phyloP scores from a whole-genome alignment of 2,797 vertebrate genomes.

The Silurus lanzhouensis region DNA sequence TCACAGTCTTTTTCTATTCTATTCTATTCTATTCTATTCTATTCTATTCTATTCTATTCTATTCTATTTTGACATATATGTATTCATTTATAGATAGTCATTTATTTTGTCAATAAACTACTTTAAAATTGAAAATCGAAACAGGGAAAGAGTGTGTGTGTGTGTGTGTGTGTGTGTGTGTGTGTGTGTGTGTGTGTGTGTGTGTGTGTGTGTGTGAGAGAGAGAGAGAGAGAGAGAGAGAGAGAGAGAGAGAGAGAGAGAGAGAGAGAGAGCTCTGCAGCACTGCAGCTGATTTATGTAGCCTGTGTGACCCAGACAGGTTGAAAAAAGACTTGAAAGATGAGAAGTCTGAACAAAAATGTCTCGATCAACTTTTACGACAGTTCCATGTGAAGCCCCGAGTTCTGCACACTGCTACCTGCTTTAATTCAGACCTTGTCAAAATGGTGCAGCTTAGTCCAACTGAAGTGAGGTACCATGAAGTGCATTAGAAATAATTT shows the following conservation, averaged over 20 bases:
- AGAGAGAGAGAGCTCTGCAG: neutral
- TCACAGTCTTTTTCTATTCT: too few relatives aligned
- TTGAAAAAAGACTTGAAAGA: conserved; percentile 13
- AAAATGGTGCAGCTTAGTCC: neutral
- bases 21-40: too few relatives aligned
- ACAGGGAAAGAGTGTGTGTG: too few relatives aligned
- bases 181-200: too few relatives aligned
- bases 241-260: neutral
- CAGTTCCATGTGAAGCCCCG: conserved; percentile 2
- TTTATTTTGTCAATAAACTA: too few relatives aligned
- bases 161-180: too few relatives aligned
- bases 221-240: too few relatives aligned
- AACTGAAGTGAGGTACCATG: neutral
- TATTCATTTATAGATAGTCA: too few relatives aligned
- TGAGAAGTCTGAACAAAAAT: conserved; percentile 23
- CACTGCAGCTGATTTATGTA: conserved; percentile 30
- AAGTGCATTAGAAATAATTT: neutral
- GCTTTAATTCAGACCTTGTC: conserved; percentile 16
- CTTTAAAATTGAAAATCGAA: too few relatives aligned
- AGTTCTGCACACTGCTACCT: neutral
- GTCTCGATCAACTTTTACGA: conserved; percentile 25
- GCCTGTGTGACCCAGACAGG: conserved; percentile 1
- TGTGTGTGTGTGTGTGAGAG: too few relatives aligned
- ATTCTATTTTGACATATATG: too few relatives aligned
- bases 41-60: too few relatives aligned